Conservation (phyloP, 2,113 vertebrate species). For the Arizona elegans region DNA sequence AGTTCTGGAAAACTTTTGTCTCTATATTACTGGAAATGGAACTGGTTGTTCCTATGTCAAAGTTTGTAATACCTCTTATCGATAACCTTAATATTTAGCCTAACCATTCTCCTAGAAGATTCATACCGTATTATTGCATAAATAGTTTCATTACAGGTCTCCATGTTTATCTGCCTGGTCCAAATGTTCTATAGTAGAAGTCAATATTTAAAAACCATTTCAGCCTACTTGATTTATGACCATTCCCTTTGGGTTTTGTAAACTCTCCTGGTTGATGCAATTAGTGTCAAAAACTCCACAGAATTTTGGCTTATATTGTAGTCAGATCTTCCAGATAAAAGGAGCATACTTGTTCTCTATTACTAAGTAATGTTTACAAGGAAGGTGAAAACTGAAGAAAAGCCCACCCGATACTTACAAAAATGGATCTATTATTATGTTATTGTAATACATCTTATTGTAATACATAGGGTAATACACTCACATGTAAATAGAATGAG, state of each 20-base stretch:
- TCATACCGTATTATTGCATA: neutral
- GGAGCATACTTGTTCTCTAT: neutral
- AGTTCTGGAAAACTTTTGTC: neutral
- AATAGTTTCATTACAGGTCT: slow-evolving; percentile 46
- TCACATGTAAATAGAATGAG: neutral
- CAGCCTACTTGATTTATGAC: neutral
- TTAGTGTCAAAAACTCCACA: neutral
- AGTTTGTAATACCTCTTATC: slow-evolving; percentile 25
- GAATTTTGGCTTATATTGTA: neutral
- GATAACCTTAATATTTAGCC: slow-evolving; percentile 50
- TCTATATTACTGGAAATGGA: slow-evolving; percentile 33
- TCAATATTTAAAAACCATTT: slow-evolving; percentile 6
- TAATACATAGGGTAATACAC: neutral
- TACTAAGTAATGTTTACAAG: neutral
- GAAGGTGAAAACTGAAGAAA: neutral
- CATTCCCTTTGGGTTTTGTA: neutral
- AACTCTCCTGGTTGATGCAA: neutral
- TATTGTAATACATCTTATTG: neutral
- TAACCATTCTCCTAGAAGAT: slow-evolving; percentile 13
- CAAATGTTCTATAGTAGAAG: slow-evolving; percentile 21
- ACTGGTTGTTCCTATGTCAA: slow-evolving; percentile 20
- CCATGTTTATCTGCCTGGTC: slow-evolving; percentile 30
- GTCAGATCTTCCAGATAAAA: neutral
- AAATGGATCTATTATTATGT: neutral
- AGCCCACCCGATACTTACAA: neutral